phyloP scores from a whole-genome alignment of 2,797 vertebrate genomes.

The Bradypodion ventrale region DNA sequence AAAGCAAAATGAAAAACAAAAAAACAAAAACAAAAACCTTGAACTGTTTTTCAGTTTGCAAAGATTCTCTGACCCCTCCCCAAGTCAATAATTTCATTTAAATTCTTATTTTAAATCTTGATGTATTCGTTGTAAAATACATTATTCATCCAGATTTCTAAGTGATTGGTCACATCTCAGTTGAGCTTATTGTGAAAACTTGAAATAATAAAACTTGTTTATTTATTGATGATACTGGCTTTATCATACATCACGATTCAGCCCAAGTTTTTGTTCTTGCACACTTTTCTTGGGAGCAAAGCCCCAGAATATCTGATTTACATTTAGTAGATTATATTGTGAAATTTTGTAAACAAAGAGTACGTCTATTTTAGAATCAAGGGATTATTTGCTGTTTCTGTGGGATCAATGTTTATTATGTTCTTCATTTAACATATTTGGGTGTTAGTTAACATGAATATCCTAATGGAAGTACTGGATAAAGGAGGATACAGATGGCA shows the following conservation, averaged over 20 bases:
- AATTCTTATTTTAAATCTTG: slow-evolving; percentile 1
- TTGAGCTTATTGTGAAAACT: background rate
- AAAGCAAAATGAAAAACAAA: background rate
- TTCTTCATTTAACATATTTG: background rate
- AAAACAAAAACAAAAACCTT: no score
- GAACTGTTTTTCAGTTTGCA: background rate
- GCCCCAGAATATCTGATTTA: background rate
- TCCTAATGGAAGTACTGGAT: background rate
- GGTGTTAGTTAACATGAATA: background rate
- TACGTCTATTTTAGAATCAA: background rate
- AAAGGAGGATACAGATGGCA: background rate
- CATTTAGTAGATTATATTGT: background rate
- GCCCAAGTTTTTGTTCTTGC: background rate
- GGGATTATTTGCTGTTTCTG: background rate
- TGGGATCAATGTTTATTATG: background rate
- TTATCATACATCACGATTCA: background rate
- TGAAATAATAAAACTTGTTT: background rate
- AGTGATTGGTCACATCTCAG: background rate
- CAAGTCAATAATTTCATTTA: background rate
- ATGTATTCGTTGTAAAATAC: background rate
- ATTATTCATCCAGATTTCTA: background rate
- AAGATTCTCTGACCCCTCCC: background rate
- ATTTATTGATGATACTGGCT: background rate
- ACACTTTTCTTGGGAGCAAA: background rate
- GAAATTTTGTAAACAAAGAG: background rate